Base-by-base conservation (phyloP, 2,113 vertebrate genomes). In the Etheostoma spectabile region DNA sequence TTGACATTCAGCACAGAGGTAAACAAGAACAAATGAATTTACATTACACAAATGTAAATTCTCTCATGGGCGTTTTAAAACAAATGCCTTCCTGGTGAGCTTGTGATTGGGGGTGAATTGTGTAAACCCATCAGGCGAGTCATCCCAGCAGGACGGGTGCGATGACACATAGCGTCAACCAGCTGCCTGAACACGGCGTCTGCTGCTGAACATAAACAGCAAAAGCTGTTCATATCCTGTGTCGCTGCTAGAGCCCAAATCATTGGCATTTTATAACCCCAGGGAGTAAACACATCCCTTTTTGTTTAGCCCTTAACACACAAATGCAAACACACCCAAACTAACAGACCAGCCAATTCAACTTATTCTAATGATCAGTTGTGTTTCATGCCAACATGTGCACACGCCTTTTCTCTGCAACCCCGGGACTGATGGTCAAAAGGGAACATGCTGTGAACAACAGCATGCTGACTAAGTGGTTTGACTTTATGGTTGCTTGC, bases 211-310 rank as follows among this genome's bases (percentile, higher is more conserved):
- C 77, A 65, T 90, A 88, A 93, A 91, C 88, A 92, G 33, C 56
- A 42, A 45, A 42, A 3, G 27, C 74, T 65, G 22, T 51, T 82
- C 74, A 88, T 82, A 86, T 82, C 83, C 87, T 85, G 84, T 80
- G 42, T 77, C 64, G 80, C 70, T 52, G 22, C 72, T 79, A 18
- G 2, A 51, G 46, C 67, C 42, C 68, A 77, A 76, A 80, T 46
- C 77, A 3, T 21, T 22, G 5, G 56, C 79, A 76, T 89, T 84
- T 79, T 53, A 67, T 2, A 24, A 77, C 67, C 55, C 21, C 3
- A 18, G 55, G 42, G 61, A 67, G 72, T 91, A 93, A 94, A 93
- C 92, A 91, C 33, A 55, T 22, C 11, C 6, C 65, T 52, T 67
- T 72, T 60, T 93, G 90, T 93, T 92, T 92, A 85, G 89, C 24